Evolutionary conservation across 2,888 invertebrate genomes (phyloP).

Genomic region (Catocala fraxini): DNA sequence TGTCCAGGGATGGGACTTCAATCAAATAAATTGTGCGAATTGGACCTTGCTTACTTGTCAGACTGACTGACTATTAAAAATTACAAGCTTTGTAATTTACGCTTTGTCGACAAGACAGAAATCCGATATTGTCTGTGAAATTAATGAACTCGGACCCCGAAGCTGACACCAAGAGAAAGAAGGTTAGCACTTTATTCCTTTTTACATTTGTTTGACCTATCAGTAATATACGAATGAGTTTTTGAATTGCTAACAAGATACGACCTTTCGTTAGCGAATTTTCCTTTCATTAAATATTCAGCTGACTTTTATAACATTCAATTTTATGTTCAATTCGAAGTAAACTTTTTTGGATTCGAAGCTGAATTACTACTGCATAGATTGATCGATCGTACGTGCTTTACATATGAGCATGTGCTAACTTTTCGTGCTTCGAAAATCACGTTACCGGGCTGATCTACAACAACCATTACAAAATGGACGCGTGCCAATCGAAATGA

Average conservation of each 20-base stretch:
- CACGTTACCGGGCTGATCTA: not conserved
- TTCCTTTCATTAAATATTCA: conserved; percentile 19
- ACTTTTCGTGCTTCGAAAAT: not conserved
- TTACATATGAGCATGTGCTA: not conserved
- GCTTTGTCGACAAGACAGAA: conserved; percentile 39
- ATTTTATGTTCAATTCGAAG: conserved; percentile 11
- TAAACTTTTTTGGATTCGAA: conserved; percentile 3
- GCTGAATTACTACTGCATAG: conserved; percentile 7
- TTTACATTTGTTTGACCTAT: conserved; percentile 27
- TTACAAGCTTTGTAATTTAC: conserved; percentile 45
- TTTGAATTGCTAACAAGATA: conserved; percentile 6
- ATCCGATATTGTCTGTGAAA: conserved; percentile 49
- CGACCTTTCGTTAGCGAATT: not conserved
- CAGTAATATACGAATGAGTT: conserved; percentile 23
- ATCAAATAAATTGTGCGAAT: conserved; percentile 30
- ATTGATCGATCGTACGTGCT: conserved; percentile 2
- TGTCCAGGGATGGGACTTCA: conserved; percentile 3
- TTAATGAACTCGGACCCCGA: conserved; percentile 45
- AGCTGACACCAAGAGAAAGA: conserved; percentile 39
- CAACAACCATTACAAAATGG: not conserved
- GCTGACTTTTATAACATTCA: conserved; percentile 5
- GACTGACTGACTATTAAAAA: conserved; percentile 43
- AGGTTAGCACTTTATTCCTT: conserved; percentile 29
- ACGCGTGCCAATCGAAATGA: not conserved
- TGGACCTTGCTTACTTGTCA: conserved; percentile 23